Evolutionary conservation across 2,888 invertebrate genomes (phyloP), one percentile per base, ranked within the genome.

Genomic region (Andrena bicolor): DNA sequence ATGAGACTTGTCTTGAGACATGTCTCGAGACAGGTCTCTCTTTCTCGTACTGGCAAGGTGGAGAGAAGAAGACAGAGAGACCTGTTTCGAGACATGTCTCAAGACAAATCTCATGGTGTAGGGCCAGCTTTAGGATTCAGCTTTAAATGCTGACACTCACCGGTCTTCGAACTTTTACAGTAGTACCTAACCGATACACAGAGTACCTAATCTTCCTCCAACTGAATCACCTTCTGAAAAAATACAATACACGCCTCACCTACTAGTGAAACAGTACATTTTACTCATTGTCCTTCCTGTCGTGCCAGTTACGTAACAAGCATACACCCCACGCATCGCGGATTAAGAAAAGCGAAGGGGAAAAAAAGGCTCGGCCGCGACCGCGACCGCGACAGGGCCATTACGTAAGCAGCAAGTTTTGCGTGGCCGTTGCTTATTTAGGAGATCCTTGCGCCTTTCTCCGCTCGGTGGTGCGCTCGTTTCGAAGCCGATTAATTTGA

Each of bases 401-500:
- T 69, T 69, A 51, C 64, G 51, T 20, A 56, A 71, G 61, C 71
- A 53, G 32, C 74, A n/a, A 66, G 66, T 20, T 28, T 63, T 53
- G 69, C 79, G 70, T 70, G 58, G 56, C 26, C 26, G 71, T 60
- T 26, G 68, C 73, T 80, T 48, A 84, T 83, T 82, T 83, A 82
- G 77, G 70, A 56, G 58, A 73, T 51, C 16, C 48, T 28, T 13
- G 72, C 32, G 56, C 35, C 60, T 51, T 53, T 61, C 72, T 49
- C 65, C 35, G 1, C 16, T 13, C 64, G 48, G 30, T 26, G 35
- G 13, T 28, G 30, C n/a, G n/a, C 13, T 8, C 49, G 20, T 35
- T 35, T 56, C 23, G 56, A 41, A 60, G 51, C 53, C 73, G 51
- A 72, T 76, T 86, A 71, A 83, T 87, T 87, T 70, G 69, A 58